Evolutionary conservation across 2,888 invertebrate species (phyloP).

Genomic region (Listrodromus nycthemerus): DNA sequence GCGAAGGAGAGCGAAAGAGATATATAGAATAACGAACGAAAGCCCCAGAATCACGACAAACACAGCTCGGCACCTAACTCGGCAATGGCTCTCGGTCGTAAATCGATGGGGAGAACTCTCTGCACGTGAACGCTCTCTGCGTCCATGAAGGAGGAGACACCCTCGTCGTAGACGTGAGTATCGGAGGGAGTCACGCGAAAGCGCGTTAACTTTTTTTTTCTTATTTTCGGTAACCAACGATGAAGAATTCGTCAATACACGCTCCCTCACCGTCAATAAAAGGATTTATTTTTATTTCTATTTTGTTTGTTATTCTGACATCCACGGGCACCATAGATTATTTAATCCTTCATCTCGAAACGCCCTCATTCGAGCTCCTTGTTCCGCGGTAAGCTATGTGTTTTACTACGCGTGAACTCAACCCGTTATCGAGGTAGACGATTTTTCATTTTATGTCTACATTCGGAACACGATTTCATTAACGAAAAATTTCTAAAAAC

Average conservation of each 20-base stretch:
- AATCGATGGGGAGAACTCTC: slow-evolving; percentile 66
- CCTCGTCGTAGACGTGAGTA: slow-evolving; percentile 15
- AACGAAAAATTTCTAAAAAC: too few species aligned
- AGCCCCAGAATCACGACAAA: slow-evolving; percentile 72
- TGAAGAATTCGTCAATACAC: slow-evolving; percentile 36
- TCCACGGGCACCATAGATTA: slow-evolving; percentile 6
- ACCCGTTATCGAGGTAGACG: slow-evolving; percentile 23
- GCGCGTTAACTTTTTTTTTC: slow-evolving; percentile 15
- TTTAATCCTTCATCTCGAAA: slow-evolving; percentile 23
- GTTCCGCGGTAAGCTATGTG: slow-evolving; percentile 12
- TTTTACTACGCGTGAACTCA: slow-evolving; percentile 34
- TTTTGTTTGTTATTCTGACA: neutral
- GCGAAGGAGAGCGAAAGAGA: slow-evolving; percentile 27
- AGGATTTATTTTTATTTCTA: slow-evolving; percentile 18
- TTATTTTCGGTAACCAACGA: slow-evolving; percentile 31
- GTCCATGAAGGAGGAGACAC: slow-evolving; percentile 41
- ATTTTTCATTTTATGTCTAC: slow-evolving; percentile 70
- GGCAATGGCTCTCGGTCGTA: slow-evolving; percentile 62
- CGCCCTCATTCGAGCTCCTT: slow-evolving; percentile 9
- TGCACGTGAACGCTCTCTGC: slow-evolving; percentile 35
- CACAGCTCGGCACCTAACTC: slow-evolving; percentile 40
- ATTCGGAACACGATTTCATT: neutral
- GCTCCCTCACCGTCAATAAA: neutral
- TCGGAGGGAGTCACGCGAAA: slow-evolving; percentile 16
- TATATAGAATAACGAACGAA: neutral